These are phyloP conservation scores for Tethya wilhelma DNA, from an alignment of 37 sponge, comb jelly and placozoan species.

Conservation along the genomic window DNA sequence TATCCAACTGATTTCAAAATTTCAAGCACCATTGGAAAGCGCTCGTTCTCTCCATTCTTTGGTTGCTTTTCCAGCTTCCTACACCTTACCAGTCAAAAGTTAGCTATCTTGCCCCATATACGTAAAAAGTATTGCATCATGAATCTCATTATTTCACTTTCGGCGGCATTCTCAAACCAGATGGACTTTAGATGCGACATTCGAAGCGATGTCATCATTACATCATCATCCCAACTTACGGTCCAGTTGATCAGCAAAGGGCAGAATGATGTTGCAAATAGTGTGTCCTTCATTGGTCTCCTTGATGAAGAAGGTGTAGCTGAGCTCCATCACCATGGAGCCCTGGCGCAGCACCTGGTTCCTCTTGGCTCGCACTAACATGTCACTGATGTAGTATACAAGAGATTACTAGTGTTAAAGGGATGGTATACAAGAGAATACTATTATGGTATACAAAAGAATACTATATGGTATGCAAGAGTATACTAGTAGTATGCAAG, in stretches of 20 bases:
- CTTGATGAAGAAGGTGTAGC: slow-evolving; percentile 53
- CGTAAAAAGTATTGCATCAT: too few species aligned
- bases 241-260: slow-evolving; percentile 50
- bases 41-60: too few species aligned
- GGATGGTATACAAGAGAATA: background rate
- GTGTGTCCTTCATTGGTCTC: slow-evolving; percentile 17
- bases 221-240: slow-evolving; percentile 18
- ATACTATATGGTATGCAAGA: too few species aligned
- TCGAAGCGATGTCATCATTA: background rate
- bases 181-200: too few species aligned
- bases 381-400: slow-evolving; percentile 24
- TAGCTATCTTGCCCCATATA: too few species aligned
- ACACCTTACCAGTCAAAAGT: too few species aligned
- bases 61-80: too few species aligned
- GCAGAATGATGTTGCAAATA: slow-evolving; percentile 66
- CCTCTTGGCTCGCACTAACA: slow-evolving; percentile 18
- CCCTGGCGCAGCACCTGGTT: slow-evolving; percentile 39
- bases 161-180: too few species aligned
- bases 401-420: background rate
- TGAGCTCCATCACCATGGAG: slow-evolving; percentile 50
- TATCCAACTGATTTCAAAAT: too few species aligned
- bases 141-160: too few species aligned
- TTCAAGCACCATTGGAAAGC: too few species aligned
- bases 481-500: background rate
- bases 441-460: too few species aligned